Base-by-base conservation (phyloP, 2,113 vertebrate species). In the Octodon degus region DNA sequence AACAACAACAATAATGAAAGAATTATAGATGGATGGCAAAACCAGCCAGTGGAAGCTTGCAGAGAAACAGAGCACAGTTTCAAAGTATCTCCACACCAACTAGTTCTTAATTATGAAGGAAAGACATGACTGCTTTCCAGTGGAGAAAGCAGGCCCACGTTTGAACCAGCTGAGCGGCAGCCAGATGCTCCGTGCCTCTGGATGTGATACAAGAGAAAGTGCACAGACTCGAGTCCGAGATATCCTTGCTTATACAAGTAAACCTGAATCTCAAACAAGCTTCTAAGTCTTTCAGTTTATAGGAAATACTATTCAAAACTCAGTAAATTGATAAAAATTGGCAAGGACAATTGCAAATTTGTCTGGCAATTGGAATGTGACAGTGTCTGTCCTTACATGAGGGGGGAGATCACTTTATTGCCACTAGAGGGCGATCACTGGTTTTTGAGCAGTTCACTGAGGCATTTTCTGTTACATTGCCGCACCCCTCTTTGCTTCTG, bases 391-490 rank as follows among this genome's bases (percentile, higher is more conserved):
- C 9, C 13, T 63, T 43, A 37, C 74, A 34, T 0, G 1, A 3
- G 34, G 68, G 89, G 27, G 7, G 17, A 82, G 65, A 47, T 43
- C 80, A 60, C 53, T 43, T 79, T 93, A 58, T 67, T 67, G 67
- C 96, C 97, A 97, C 95, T 96, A 98, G 97, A 79, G 94, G 97
- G 97, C 79, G 94, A 93, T 16, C 91, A 2, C 10, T 74, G 76
- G 81, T 91, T 90, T 97, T 72, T 67, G 65, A 60, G 79, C 70
- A 32, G 53, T 65, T 58, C 34, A 34, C 3, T 53, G 43, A 53
- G 1, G 22, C 60, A 58, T 89, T 34, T 90, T 84, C 50, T 27
- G 7, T 43, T 24, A 14, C n/a, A 1, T 27, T 13, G 30, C 30
- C 22, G 5, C 22, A 37, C 62, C 19, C 3, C 20, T 60, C 25